These are phyloP conservation scores for Euleptes europaea DNA, from an alignment of 2,113 vertebrate genomes.

Conservation along the genomic window DNA sequence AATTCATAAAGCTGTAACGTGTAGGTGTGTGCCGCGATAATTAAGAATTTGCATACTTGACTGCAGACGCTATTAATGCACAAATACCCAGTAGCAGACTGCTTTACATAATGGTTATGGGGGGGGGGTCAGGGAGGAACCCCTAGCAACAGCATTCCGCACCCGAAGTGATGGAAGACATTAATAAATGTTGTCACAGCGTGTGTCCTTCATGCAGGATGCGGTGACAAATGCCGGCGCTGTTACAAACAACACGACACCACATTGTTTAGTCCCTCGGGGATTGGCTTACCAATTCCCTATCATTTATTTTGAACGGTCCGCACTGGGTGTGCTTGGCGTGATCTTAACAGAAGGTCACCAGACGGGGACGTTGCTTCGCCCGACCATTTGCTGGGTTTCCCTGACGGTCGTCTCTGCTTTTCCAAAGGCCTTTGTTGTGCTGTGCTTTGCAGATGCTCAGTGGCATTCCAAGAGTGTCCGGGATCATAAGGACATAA, in stretches of 20 bases:
- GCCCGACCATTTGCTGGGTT: constrained; percentile 38
- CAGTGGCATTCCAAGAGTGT: constrained; percentile 21
- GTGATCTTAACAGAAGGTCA: constrained; percentile 61
- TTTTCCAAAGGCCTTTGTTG: constrained; percentile 52
- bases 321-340: constrained; percentile 21
- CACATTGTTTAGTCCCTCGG: constrained; percentile 50
- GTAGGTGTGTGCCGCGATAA: constrained; percentile 28
- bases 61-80: constrained; percentile 34
- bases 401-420: constrained; percentile 40
- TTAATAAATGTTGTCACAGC: constrained; percentile 61
- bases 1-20: constrained; percentile 47
- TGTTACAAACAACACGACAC: constrained; percentile 49
- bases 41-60: constrained; percentile 55
- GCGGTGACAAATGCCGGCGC: constrained; percentile 57
- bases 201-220: constrained; percentile 61
- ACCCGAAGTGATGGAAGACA: constrained; percentile 32
- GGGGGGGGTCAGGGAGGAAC: not conserved
- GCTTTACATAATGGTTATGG: constrained; percentile 48
- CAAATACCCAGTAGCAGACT: constrained; percentile 34
- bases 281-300: constrained; percentile 60
- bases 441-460: constrained; percentile 49
- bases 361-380: constrained; percentile 41
- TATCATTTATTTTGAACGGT: constrained; percentile 60
- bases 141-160: constrained; percentile 5
- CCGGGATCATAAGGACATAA: constrained; percentile 23